Conservation (phyloP, 2,888 invertebrate species). For the Eudasyphora cyanicolor region DNA sequence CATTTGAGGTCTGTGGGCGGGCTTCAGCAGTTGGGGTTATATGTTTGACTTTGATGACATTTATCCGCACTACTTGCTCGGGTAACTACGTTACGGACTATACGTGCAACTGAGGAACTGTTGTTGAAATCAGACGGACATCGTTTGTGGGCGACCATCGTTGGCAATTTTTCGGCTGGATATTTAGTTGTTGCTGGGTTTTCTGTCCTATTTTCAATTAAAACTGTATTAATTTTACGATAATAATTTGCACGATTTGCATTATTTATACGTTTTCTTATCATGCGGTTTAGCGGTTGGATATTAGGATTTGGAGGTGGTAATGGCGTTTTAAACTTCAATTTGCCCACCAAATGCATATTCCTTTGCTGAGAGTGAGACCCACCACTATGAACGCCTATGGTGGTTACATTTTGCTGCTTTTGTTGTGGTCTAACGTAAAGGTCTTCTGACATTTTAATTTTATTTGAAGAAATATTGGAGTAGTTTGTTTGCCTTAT, state of each 20-base stretch:
- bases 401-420: not conserved
- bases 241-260: slow-evolving; percentile 39
- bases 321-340: slow-evolving; percentile 15
- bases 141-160: not conserved
- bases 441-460: slow-evolving; percentile 1
- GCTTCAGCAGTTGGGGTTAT: not conserved
- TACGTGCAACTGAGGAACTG: slow-evolving; percentile 31
- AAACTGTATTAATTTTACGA: slow-evolving; percentile 51
- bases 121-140: not conserved
- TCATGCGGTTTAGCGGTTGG: not conserved
- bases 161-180: not conserved
- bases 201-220: not conserved
- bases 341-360: not conserved
- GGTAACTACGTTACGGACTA: slow-evolving; percentile 7
- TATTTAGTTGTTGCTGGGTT: not conserved
- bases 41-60: slow-evolving; percentile 15
- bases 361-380: not conserved
- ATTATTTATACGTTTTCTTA: not conserved
- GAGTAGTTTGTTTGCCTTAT: slow-evolving; percentile 35
- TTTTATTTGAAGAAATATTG: slow-evolving; percentile 4
- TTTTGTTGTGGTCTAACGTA: not conserved
- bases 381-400: not conserved
- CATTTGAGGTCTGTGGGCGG: not conserved
- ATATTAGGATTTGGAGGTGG: not conserved
- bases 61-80: not conserved